These are phyloP conservation scores for Silurus glanis DNA, from an alignment of 2,113 vertebrate genomes.

Conservation along the genomic window DNA sequence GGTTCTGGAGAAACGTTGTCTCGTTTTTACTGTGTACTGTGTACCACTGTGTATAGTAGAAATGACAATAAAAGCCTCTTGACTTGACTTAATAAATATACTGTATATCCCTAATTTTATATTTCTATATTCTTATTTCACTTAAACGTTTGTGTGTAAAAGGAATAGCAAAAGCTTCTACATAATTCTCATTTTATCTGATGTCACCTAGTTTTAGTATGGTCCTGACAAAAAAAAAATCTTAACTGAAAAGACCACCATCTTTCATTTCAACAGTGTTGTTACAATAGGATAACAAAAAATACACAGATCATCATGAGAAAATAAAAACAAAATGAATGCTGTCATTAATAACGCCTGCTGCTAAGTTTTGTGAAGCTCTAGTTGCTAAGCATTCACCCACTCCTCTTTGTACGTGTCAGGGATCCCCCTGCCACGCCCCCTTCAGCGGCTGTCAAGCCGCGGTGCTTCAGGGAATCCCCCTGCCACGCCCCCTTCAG, in stretches of 20 bases:
- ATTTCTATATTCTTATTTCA: neutral
- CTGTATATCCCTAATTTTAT: neutral
- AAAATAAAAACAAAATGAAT: neutral
- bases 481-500: too few species aligned
- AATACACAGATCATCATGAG: neutral
- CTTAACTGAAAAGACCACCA: neutral
- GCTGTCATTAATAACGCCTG: neutral
- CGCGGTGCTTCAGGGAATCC: too few species aligned
- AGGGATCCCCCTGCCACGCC: too few species aligned
- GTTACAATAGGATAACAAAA: too few species aligned
- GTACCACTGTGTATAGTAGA: too few species aligned
- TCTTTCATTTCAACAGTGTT: too few species aligned
- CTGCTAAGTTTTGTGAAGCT: constrained; percentile 6
- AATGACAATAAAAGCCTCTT: too few species aligned
- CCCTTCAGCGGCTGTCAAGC: too few species aligned
- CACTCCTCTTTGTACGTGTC: constrained; percentile 36
- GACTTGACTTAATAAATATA: too few species aligned
- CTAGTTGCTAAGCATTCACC: constrained; percentile 33
- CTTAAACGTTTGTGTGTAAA: neutral
- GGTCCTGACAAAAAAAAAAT: neutral
- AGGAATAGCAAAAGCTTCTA: neutral
- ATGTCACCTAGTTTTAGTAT: neutral
- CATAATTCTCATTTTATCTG: neutral
- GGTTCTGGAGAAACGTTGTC: too few species aligned
- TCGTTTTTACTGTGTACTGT: too few species aligned